These are phyloP conservation scores for Toxostoma redivivum DNA, from an alignment of 2,113 vertebrate genomes.

Conservation along the genomic window DNA sequence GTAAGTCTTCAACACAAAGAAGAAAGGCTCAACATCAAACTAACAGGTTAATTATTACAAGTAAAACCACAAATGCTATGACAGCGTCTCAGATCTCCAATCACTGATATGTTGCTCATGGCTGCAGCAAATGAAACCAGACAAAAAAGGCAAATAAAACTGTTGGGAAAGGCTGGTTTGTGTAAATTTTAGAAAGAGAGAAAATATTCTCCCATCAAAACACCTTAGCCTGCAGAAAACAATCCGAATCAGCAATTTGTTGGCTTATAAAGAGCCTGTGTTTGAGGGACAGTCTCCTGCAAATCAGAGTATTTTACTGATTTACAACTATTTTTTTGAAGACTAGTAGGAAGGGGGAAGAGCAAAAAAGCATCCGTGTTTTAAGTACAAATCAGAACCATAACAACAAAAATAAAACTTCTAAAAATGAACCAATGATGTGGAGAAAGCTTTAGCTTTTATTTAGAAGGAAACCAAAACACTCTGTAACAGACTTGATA, in stretches of 20 bases:
- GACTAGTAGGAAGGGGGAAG: background rate
- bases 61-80: background rate
- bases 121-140: background rate
- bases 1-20: background rate
- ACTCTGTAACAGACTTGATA: background rate
- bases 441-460: background rate
- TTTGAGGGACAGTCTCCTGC: background rate
- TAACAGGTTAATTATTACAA: background rate
- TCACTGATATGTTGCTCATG: accelerated
- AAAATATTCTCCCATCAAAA: background rate
- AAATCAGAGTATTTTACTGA: background rate
- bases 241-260: accelerated
- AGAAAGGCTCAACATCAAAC: background rate
- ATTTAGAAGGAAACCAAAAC: background rate
- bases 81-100: background rate
- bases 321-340: background rate
- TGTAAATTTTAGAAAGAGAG: background rate
- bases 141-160: background rate
- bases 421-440: background rate
- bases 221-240: background rate
- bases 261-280: background rate
- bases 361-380: background rate
- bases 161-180: background rate
- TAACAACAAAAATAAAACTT: background rate
- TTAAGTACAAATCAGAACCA: background rate